Evolutionary conservation across 2,113 vertebrate species (phyloP).

Genomic region (Dendrocopos noguchii): DNA sequence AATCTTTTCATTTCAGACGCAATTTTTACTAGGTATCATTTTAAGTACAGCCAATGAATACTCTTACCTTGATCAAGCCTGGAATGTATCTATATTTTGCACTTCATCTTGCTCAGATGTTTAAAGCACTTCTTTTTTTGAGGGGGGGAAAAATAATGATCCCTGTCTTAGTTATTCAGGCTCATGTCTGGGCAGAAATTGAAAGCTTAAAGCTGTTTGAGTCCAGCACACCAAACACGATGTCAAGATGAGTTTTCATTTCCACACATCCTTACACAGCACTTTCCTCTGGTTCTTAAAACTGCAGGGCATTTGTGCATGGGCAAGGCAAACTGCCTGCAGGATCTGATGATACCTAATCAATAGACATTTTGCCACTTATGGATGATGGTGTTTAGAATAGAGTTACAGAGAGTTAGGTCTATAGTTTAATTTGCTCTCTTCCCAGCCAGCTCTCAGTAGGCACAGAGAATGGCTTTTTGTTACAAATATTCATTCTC

Average conservation of each 20-base stretch:
- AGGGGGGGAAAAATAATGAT: not conserved
- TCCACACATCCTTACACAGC: conserved; percentile 46
- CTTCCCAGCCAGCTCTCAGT: not conserved
- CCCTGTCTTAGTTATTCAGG: not conserved
- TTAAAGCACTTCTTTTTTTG: not conserved
- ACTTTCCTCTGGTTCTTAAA: conserved; percentile 42
- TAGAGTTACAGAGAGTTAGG: not conserved
- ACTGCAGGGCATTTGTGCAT: conserved; percentile 28
- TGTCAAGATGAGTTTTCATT: not conserved
- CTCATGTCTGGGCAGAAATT: not conserved
- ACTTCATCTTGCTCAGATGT: not conserved
- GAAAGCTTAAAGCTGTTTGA: not conserved
- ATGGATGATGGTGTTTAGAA: not conserved
- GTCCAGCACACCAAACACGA: not conserved
- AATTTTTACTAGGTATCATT: not conserved
- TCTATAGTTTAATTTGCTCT: conserved; percentile 21
- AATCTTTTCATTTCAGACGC: not conserved
- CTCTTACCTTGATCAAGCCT: not conserved
- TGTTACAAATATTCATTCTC: not conserved
- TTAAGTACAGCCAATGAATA: not conserved
- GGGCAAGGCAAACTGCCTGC: conserved; percentile 35
- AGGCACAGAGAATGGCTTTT: not conserved
- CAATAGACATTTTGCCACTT: conserved; percentile 50
- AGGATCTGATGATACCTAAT: conserved; percentile 42
- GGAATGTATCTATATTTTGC: not conserved